phyloP scores from a whole-genome alignment of 2,113 vertebrate species.

The Gadus chalcogrammus region DNA sequence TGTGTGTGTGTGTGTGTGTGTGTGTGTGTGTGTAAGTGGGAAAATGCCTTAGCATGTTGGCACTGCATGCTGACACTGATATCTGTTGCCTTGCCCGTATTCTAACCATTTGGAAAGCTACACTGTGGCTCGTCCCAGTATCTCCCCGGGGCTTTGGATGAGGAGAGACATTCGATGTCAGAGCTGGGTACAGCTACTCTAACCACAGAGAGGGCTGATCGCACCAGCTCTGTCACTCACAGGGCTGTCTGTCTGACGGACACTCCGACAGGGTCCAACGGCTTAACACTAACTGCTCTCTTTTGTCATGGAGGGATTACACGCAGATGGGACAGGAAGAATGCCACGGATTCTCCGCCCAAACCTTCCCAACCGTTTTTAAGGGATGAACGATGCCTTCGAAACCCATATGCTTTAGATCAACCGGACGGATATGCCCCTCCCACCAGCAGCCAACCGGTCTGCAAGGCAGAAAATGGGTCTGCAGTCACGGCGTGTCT shows the following conservation, averaged over 20 bases:
- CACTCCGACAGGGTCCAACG: conserved; percentile 22
- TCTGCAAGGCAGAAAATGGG: too few species aligned
- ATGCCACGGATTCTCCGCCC: neutral
- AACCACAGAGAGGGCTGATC: conserved; percentile 27
- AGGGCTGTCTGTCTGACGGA: conserved; percentile 28
- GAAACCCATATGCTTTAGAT: too few species aligned
- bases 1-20: too few species aligned
- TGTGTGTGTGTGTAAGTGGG: too few species aligned
- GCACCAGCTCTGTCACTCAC: conserved; percentile 35
- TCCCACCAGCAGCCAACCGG: too few species aligned
- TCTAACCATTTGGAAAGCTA: neutral
- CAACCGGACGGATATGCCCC: too few species aligned
- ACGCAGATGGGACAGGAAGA: conserved; percentile 26
- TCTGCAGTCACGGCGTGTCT: too few species aligned
- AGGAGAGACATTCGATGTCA: conserved; percentile 15
- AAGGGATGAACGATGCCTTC: too few species aligned
- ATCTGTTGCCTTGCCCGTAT: too few species aligned
- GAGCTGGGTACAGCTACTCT: conserved; percentile 14
- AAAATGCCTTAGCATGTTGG: too few species aligned
- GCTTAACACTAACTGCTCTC: conserved; percentile 28
- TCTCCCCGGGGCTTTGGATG: conserved; percentile 12
- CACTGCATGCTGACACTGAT: too few species aligned
- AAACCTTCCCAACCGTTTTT: too few species aligned
- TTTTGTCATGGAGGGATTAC: conserved; percentile 20
- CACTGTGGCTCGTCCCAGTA: conserved; percentile 18